Percentiles rank a stretch among this genome's conserved stretches.
Conservation (phyloP, 2,113 vertebrate species). For the Mustelus asterias region DNA sequence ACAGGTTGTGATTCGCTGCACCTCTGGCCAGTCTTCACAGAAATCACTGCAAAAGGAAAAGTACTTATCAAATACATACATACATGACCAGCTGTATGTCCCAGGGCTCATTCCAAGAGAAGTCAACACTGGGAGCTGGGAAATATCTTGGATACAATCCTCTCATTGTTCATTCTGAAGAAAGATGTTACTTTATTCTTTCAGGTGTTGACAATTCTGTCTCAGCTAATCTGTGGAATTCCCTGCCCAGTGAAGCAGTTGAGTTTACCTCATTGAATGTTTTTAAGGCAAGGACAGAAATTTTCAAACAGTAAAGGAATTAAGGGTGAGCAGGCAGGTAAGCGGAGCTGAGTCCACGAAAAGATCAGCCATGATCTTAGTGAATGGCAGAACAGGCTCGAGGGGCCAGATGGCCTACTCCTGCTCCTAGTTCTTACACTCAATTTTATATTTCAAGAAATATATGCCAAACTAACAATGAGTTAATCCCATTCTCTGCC, state of each 20-base stretch:
- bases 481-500: neutral
- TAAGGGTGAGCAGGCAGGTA: no score
- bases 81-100: neutral
- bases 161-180: neutral
- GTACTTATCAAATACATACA: neutral
- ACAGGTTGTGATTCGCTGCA: conserved; percentile 79
- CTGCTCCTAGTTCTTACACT: neutral
- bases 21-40: conserved; percentile 91
- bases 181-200: neutral
- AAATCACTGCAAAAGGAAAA: conserved; percentile 64
- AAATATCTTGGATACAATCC: neutral
- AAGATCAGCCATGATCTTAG: no score
- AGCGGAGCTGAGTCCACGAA: no score
- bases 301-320: no score
- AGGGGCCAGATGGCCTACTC: no score
- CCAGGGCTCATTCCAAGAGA: neutral
- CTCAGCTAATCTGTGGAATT: neutral
- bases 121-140: neutral
- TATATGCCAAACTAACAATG: neutral
- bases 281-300: no score
- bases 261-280: no score
- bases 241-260: no score
- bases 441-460: neutral
- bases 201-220: neutral
- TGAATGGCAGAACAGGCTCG: no score